Evolutionary conservation across 2,113 vertebrate species (phyloP).

Genomic region (Gorilla gorilla): DNA sequence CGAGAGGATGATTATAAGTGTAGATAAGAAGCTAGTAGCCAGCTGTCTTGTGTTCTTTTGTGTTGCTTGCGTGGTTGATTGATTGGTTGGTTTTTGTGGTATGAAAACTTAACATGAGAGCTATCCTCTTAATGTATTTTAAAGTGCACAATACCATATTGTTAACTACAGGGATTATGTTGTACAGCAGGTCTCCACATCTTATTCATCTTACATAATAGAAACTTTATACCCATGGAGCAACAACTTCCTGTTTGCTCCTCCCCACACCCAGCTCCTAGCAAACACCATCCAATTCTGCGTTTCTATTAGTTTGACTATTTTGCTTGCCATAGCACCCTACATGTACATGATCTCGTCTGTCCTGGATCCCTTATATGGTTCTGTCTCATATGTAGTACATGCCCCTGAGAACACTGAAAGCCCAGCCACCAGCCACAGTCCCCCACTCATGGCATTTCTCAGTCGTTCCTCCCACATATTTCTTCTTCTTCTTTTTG

Average conservation of each 20-base stretch:
- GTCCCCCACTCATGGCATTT: neutral
- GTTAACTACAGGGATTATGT: neutral
- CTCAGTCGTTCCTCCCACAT: neutral
- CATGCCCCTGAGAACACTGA: neutral
- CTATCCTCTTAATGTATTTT: neutral
- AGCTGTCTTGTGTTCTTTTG: neutral
- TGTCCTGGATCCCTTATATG: neutral
- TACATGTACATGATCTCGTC: too few relatives aligned
- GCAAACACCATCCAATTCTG: neutral
- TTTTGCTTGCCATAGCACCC: too few relatives aligned
- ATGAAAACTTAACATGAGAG: neutral
- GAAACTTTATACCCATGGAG: neutral
- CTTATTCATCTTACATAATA: neutral
- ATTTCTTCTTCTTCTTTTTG: neutral
- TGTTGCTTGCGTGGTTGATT: neutral
- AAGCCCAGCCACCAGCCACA: neutral
- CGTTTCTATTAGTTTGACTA: neutral
- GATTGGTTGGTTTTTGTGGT: neutral
- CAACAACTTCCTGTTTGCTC: too few relatives aligned
- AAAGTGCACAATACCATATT: neutral
- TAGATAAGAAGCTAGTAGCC: neutral
- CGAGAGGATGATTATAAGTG: neutral
- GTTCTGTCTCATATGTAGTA: neutral
- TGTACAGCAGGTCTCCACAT: neutral
- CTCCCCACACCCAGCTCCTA: too few relatives aligned